Percentiles rank a stretch among this genome's conserved stretches.
These are phyloP conservation scores for Metopia argyrocephala DNA, from an alignment of 2,888 invertebrate species.

Conservation along the genomic window DNA sequence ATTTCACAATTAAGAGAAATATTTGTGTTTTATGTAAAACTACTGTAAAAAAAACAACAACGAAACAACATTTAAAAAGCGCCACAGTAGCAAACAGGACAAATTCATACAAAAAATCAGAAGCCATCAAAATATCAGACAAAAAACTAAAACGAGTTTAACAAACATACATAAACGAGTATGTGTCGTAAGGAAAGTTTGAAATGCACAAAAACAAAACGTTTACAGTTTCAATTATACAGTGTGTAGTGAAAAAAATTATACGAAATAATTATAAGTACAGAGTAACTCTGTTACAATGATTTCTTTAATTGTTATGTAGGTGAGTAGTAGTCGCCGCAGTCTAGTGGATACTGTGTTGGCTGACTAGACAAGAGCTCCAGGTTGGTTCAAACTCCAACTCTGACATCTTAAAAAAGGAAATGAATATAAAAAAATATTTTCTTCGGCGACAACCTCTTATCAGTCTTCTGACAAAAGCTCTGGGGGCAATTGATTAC, in stretches of 20 bases:
- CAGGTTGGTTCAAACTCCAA: too few relatives aligned
- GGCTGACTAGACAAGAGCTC: too few relatives aligned
- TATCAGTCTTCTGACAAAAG: too few relatives aligned
- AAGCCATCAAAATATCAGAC: not conserved
- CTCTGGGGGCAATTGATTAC: too few relatives aligned
- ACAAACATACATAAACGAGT: not conserved
- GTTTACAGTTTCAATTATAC: too few relatives aligned
- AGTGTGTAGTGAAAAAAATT: not conserved
- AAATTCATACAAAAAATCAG: not conserved
- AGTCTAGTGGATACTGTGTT: too few relatives aligned
- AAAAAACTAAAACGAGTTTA: not conserved
- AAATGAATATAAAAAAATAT: too few relatives aligned
- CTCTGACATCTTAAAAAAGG: too few relatives aligned
- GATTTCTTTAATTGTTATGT: too few relatives aligned
- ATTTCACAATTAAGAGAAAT: conserved; percentile 54
- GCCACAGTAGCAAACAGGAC: not conserved
- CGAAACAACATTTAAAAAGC: not conserved
- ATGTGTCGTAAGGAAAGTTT: not conserved
- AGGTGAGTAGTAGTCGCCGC: too few relatives aligned
- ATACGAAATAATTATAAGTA: not conserved
- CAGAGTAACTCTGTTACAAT: too few relatives aligned
- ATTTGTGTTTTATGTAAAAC: conserved; percentile 15
- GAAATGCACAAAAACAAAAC: not conserved
- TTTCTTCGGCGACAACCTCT: too few relatives aligned
- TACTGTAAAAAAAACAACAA: conserved; percentile 23